These are phyloP conservation scores for Xestia rhomboidea DNA, from an alignment of 2,888 invertebrate genomes.

Conservation along the genomic window DNA sequence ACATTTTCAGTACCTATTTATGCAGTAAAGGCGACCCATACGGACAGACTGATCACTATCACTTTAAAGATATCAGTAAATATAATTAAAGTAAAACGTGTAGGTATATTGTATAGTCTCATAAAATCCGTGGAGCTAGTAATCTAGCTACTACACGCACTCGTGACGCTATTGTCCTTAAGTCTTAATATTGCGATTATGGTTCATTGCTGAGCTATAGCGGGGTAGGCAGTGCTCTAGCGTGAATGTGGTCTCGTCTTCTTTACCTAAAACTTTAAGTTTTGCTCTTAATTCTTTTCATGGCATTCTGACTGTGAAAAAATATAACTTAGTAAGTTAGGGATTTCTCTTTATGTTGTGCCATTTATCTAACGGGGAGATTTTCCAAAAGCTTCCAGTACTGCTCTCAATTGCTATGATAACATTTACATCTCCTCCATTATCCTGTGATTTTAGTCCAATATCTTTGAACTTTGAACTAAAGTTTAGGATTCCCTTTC, in stretches of 20 bases:
- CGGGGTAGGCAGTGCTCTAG: background rate
- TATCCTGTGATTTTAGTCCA: background rate
- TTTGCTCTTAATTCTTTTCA: background rate
- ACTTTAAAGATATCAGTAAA: background rate
- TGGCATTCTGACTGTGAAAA: background rate
- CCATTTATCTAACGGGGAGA: background rate
- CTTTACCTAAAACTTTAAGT: background rate
- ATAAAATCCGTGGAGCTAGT: slow-evolving; percentile 1
- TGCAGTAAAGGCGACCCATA: background rate
- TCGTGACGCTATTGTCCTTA: slow-evolving; percentile 24
- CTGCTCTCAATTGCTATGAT: background rate
- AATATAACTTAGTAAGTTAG: background rate
- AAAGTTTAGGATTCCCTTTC: background rate
- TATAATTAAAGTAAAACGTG: slow-evolving; percentile 12
- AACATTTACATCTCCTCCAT: background rate
- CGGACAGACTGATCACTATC: background rate
- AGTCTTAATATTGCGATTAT: background rate
- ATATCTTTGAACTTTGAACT: background rate
- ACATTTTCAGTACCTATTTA: background rate
- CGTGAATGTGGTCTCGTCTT: background rate
- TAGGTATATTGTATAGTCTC: slow-evolving; percentile 9
- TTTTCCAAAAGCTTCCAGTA: background rate
- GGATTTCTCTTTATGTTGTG: background rate
- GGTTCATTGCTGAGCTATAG: background rate
- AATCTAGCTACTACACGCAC: slow-evolving; percentile 20